Conservation (phyloP, 2,113 vertebrate genomes). For the Conger conger region DNA sequence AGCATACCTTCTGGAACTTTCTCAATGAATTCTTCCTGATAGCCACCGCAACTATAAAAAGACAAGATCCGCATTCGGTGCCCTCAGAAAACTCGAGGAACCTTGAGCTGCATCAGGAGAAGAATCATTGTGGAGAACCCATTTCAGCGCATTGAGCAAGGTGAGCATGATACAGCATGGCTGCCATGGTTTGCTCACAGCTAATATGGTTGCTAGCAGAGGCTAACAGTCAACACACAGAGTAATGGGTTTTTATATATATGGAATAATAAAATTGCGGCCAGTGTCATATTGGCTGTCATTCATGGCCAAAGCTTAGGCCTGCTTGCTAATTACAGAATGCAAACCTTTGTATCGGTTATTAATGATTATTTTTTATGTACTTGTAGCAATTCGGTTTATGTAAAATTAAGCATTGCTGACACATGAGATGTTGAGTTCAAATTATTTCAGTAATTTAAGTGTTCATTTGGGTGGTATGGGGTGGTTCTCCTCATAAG, state of each 20-base stretch:
- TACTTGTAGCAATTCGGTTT: neutral
- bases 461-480: neutral
- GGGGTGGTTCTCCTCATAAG: neutral
- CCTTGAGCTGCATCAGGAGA: constrained; percentile 36
- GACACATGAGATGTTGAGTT: neutral
- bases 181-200: neutral
- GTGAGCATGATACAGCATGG: neutral
- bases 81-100: constrained; percentile 41
- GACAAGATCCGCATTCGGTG: constrained; percentile 45
- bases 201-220: neutral
- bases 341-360: neutral
- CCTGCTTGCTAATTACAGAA: neutral
- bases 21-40: constrained; percentile 67
- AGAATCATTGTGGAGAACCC: neutral
- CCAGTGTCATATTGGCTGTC: neutral
- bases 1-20: constrained; percentile 70
- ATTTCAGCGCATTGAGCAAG: neutral
- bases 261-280: neutral
- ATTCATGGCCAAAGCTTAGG: neutral
- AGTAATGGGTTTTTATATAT: neutral
- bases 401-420: neutral
- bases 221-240: neutral
- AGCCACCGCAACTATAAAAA: constrained; percentile 63
- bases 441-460: neutral
- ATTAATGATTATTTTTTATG: neutral